Conservation (phyloP, 2,888 invertebrate genomes). For the Agonopterix subpropinquella region DNA sequence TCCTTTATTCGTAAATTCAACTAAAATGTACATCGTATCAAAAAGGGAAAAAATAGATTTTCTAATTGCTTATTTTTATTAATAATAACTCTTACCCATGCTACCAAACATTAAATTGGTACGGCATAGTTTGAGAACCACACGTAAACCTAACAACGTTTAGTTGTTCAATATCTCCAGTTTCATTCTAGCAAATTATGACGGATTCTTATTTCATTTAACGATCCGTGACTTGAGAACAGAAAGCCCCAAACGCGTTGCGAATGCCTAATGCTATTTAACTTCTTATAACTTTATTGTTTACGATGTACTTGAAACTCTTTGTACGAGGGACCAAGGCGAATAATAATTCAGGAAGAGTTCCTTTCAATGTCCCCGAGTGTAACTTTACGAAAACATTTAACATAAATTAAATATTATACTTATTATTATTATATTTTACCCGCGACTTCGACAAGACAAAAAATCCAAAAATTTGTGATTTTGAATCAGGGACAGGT, state of each 20-base stretch:
- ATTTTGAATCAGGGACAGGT: no score
- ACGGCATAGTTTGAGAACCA: not conserved
- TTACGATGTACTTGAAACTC: slow-evolving; percentile 40
- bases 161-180: not conserved
- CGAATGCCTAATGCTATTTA: slow-evolving; percentile 46
- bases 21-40: no score
- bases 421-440: not conserved
- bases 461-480: no score
- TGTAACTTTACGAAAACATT: slow-evolving; percentile 27
- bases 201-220: slow-evolving; percentile 52
- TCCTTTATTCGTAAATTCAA: no score
- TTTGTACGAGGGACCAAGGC: slow-evolving; percentile 17
- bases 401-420: slow-evolving; percentile 38
- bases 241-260: slow-evolving; percentile 32
- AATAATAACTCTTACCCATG: no score
- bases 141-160: not conserved
- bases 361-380: slow-evolving; percentile 25
- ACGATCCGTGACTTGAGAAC: slow-evolving; percentile 40
- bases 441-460: no score
- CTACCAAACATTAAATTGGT: no score
- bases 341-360: slow-evolving; percentile 37
- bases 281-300: slow-evolving; percentile 38
- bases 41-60: no score
- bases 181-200: slow-evolving; percentile 31
- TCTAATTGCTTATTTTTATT: no score